Conservation (phyloP, 2,888 invertebrate species). For the Onthophagus sagittarius region DNA sequence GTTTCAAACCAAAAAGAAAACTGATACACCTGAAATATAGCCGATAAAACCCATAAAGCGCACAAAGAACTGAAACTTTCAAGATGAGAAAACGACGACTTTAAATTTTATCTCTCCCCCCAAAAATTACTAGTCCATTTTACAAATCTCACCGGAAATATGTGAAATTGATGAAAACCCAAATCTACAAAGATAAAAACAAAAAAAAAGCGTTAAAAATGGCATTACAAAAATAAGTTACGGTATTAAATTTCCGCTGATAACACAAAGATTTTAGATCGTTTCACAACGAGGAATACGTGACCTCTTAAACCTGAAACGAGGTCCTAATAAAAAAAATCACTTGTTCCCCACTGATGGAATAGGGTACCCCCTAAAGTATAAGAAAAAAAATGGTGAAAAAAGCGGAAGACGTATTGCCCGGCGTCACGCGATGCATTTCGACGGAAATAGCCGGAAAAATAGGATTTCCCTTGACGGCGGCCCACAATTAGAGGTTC, state of each 20-base stretch:
- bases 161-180: not conserved
- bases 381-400: not conserved
- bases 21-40: not conserved
- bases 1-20: not conserved
- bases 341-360: conserved; percentile 6
- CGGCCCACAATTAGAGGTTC: not conserved
- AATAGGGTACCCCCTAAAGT: not conserved
- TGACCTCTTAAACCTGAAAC: not conserved
- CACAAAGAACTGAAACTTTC: not conserved
- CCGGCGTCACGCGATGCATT: conserved; percentile 1
- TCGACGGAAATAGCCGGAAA: not conserved
- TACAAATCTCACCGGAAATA: not conserved
- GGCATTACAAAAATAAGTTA: not conserved
- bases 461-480: not conserved
- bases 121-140: not conserved
- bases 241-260: not conserved
- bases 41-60: not conserved
- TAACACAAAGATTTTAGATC: not conserved
- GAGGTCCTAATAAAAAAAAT: not conserved
- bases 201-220: not conserved
- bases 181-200: not conserved
- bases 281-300: not conserved
- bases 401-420: conserved; percentile 1
- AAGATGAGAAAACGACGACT: not conserved
- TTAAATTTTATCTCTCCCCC: not conserved